phyloP scores from a whole-genome alignment of 2,113 vertebrate species.

The Suncus etruscus region DNA sequence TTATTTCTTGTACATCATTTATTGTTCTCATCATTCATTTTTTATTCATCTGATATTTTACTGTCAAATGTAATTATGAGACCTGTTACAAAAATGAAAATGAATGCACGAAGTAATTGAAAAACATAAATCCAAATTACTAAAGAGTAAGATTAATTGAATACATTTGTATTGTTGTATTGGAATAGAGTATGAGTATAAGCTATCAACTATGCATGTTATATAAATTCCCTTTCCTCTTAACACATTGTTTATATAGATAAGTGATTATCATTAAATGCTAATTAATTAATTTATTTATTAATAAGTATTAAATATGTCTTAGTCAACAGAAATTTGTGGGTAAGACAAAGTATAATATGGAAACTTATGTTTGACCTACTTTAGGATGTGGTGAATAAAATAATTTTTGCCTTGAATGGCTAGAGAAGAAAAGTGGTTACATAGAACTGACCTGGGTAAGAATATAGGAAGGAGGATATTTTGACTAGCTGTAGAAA shows the following conservation, averaged over 20 bases:
- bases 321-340: background rate
- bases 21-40: background rate
- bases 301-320: background rate
- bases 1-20: background rate
- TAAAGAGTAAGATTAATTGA: background rate
- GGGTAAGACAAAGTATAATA: background rate
- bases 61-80: constrained; percentile 24
- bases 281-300: background rate
- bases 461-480: background rate
- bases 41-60: background rate
- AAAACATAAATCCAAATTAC: background rate
- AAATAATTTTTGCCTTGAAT: background rate
- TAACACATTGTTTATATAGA: background rate
- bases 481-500: background rate
- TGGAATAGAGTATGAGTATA: background rate
- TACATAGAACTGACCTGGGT: background rate
- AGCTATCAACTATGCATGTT: background rate
- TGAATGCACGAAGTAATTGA: constrained; percentile 19
- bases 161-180: background rate
- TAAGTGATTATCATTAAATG: background rate
- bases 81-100: constrained; percentile 22
- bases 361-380: background rate
- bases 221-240: background rate
- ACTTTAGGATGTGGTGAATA: background rate
- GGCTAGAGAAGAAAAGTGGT: background rate